phyloP scores from a whole-genome alignment of 2,113 vertebrate genomes.

The Sapayoa aenigma region DNA sequence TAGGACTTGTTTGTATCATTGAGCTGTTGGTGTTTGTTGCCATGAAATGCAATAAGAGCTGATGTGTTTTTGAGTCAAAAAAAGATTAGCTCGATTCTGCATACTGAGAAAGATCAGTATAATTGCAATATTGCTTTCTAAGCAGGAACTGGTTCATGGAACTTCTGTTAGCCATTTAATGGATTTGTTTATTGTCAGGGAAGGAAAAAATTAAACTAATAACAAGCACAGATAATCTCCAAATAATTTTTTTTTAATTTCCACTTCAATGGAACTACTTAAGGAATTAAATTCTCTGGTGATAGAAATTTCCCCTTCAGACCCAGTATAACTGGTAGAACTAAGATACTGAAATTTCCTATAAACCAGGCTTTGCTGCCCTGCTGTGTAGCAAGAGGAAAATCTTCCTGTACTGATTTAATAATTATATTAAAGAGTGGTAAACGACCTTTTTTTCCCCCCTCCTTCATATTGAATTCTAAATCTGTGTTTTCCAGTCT shows the following conservation, averaged over 20 bases:
- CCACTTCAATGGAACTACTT: neutral
- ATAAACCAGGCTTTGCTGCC: neutral
- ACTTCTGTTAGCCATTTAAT: neutral
- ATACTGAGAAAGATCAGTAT: neutral
- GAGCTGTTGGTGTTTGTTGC: slow-evolving; percentile 4
- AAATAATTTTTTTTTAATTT: neutral
- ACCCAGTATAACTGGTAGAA: neutral
- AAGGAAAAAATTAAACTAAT: neutral
- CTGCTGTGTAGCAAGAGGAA: neutral
- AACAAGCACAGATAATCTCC: neutral
- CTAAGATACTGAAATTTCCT: neutral
- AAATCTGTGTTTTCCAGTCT: slow-evolving; percentile 10
- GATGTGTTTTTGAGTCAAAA: neutral
- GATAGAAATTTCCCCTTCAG: neutral
- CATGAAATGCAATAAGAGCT: neutral
- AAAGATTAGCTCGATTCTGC: neutral
- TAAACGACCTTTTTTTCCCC: neutral
- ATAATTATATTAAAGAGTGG: neutral
- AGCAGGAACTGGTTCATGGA: neutral
- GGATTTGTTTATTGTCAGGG: neutral
- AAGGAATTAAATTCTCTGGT: neutral
- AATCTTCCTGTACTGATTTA: neutral
- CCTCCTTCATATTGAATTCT: neutral
- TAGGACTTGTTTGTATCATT: neutral
- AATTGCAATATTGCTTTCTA: neutral